Conservation (phyloP, 2,113 vertebrate genomes). For the Cottus gobio region DNA sequence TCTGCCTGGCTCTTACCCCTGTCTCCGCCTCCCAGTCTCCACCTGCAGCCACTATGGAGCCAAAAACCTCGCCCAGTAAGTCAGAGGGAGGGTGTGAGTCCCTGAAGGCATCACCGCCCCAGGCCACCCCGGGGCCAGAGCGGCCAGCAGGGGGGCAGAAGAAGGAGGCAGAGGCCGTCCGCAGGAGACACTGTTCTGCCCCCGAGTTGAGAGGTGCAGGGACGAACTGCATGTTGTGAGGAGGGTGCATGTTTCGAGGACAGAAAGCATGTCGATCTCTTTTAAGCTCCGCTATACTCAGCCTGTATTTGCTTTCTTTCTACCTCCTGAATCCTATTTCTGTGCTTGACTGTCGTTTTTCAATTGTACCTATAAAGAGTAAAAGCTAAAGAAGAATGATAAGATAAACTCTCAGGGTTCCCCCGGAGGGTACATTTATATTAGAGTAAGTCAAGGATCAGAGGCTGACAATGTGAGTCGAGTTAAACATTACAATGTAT, state of each 20-base stretch:
- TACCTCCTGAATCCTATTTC: conserved; percentile 64
- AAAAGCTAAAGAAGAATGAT: conserved; percentile 7
- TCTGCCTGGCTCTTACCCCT: conserved; percentile 83
- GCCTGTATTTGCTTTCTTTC: conserved; percentile 49
- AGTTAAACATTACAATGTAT: not conserved
- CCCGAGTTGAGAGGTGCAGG: conserved; percentile 65
- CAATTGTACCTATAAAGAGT: conserved; percentile 18
- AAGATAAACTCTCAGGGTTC: conserved; percentile 44
- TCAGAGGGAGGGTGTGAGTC: conserved; percentile 7
- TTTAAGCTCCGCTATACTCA: conserved; percentile 39
- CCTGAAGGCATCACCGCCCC: not conserved
- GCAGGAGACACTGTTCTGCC: conserved; percentile 80
- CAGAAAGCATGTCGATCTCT: conserved; percentile 12
- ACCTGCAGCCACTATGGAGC: conserved; percentile 1
- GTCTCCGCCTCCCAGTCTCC: conserved; percentile 33
- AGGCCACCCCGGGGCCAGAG: not conserved
- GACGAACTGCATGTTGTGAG: conserved; percentile 35
- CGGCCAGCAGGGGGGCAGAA: conserved; percentile 1
- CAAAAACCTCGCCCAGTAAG: not conserved
- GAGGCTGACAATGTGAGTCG: not conserved
- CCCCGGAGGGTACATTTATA: not conserved
- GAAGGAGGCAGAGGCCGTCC: conserved; percentile 2
- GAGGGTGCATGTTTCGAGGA: too few relatives aligned
- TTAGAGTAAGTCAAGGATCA: conserved; percentile 35
- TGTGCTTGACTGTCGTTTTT: conserved; percentile 36